phyloP scores from a whole-genome alignment of 2,797 vertebrate species.

The Lacerta viridis region DNA sequence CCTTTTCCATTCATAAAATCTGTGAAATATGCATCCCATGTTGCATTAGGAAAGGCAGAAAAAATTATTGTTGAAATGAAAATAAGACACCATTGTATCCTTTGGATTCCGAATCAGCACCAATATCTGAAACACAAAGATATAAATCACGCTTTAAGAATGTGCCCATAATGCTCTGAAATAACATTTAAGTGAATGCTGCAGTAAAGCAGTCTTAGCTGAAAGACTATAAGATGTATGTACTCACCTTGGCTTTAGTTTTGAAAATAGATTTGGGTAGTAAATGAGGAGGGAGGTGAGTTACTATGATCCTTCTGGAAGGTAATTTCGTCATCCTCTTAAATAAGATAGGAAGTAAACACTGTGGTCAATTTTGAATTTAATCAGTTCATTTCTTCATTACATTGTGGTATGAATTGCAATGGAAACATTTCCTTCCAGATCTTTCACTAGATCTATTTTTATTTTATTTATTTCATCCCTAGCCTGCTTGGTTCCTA shows the following conservation, averaged over 20 bases:
- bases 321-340: constrained; percentile 34
- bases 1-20: constrained; percentile 79
- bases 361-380: background rate
- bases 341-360: background rate
- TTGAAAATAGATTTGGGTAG: constrained; percentile 12
- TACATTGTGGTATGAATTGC: background rate
- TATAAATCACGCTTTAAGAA: background rate
- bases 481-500: background rate
- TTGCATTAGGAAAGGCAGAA: constrained; percentile 57
- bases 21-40: constrained; percentile 78
- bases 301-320: constrained; percentile 33
- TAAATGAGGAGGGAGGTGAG: constrained; percentile 33
- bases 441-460: background rate
- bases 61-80: too few relatives aligned
- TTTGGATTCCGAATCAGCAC: constrained; percentile 82
- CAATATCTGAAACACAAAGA: constrained; percentile 16
- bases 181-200: background rate
- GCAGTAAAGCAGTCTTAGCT: background rate
- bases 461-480: background rate
- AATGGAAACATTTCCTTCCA: background rate
- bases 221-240: background rate
- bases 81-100: constrained; percentile 79
- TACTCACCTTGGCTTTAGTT: constrained; percentile 50
- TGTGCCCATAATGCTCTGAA: background rate
- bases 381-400: background rate